Base-by-base conservation (phyloP, 2,113 vertebrate species). In the Cyprinodon tularosa region DNA sequence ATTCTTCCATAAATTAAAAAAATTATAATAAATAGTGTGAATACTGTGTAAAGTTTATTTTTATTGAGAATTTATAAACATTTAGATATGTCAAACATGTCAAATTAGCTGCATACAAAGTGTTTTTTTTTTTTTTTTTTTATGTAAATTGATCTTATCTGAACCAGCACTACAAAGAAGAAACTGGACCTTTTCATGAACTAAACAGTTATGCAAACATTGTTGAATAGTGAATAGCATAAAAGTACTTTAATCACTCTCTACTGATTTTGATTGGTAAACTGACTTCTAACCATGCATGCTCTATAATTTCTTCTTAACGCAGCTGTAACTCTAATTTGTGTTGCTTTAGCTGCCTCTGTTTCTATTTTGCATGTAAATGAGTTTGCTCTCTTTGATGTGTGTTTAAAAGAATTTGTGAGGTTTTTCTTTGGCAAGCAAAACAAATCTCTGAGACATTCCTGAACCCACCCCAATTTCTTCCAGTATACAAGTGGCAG, bases 401-500 rank as follows among this genome's bases (percentile, higher is more conserved):
- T 68, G 61, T 45, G 59, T 17, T 53, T 68, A 44, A 71, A 59
- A 67, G 57, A 53, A 61, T 78, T 66, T 62, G 3, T 83, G 42
- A 66, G 3, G 77, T 71, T 59, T 75, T 67, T 68, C 10, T 70
- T 50, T 72, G 68, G 70, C 71, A 66, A 66, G 47, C 60, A 62
- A 36, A 78, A 67, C 62, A 0, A 69, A 89, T 82, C 81, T 73
- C 75, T 71, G 48, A 76, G 48, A 42, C 71, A 40, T 66, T 2
- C 20, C 0, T 48, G n/a, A 57, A 4, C 68, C 50, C 1, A 9
- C 45, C 20, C 7, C 36, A 3, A 68, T 74, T 66, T 45, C 77
- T 45, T 74, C 63, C 72, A 63, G 78, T 15, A 71, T 65, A 72
- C 83, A 89, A 84, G 82, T 77, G 69, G 66, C 72, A 81, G 83